phyloP scores from a whole-genome alignment of 2,113 vertebrate genomes.

The Pygoscelis antarcticus region DNA sequence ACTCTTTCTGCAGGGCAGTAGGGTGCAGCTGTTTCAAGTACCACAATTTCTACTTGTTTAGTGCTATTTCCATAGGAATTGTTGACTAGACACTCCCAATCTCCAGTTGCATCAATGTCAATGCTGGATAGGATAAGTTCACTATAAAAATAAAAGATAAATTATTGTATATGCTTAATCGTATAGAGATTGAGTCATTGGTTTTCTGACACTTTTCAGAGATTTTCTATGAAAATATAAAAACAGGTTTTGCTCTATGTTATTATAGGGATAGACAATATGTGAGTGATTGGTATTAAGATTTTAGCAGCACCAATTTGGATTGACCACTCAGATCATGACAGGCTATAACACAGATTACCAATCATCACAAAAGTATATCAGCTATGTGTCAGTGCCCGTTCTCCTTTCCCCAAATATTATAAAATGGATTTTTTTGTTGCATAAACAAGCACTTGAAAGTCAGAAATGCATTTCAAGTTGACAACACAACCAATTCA shows the following conservation, averaged over 20 bases:
- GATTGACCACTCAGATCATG: background rate
- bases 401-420: background rate
- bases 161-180: background rate
- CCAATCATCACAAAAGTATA: background rate
- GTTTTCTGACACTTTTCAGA: background rate
- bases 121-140: slow-evolving; percentile 90
- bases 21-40: slow-evolving; percentile 84
- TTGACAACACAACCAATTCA: background rate
- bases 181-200: background rate
- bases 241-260: background rate
- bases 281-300: background rate
- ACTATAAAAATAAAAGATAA: slow-evolving; percentile 65
- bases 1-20: slow-evolving; percentile 87
- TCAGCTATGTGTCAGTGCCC: background rate
- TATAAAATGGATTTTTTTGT: background rate
- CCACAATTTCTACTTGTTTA: slow-evolving; percentile 87
- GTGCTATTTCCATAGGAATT: slow-evolving; percentile 87
- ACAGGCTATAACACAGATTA: background rate
- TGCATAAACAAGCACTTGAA: background rate
- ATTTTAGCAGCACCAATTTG: background rate
- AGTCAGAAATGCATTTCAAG: background rate
- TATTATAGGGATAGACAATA: background rate
- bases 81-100: slow-evolving; percentile 88
- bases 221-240: background rate
- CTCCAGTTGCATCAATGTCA: slow-evolving; percentile 79